Base-by-base conservation (phyloP, 2,797 vertebrate genomes). In the Melanotaenia boesemani region DNA sequence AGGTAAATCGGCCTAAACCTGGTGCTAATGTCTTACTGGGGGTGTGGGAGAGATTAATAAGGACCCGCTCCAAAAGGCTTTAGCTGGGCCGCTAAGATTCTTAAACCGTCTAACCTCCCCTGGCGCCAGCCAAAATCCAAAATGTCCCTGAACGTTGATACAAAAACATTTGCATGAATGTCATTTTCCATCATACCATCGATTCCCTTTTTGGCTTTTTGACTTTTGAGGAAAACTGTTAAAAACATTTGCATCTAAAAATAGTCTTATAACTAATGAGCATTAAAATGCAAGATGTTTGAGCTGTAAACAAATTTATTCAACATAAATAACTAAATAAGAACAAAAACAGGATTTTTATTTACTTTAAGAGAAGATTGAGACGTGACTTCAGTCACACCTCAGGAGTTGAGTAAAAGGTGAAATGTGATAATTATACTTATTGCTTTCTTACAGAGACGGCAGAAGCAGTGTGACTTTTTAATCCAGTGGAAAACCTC, bases 11-110 rank as follows among this genome's bases (percentile, higher is more conserved):
- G 93, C 93, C 95, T 96, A 96, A 96, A 97, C 95, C 95, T 96
- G 95, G 91, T 92, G 94, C 96, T 96, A 95, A 96, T 96, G 94
- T 96, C 95, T 97, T 95, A 93, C 93, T 88, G 85, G 77, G 81
- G 60, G 88, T 89, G 95, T 95, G 95, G 95, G 95, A 95, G 91
- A 97, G 96, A 97, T 97, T 97, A 97, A 96, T 96, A 96, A 96
- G 95, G 95, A 96, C 95, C 94, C 86, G 93, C 94, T 96, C 94
- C 93, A 94, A 93, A 95, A 89, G 88, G 96, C 94, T 96, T 97
- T 96, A 96, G 95, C 91, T 74, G 88, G 91, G 86, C 70, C 84
- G 94, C 93, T 97, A 97, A 97, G 96, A 95, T 95, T 96, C 96
- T 97, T 97, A 96, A 97, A 96, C 95, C 93, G 91, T 93, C 95